Evolutionary conservation across 2,113 vertebrate genomes (phyloP).

Genomic region (Azemiops feae): DNA sequence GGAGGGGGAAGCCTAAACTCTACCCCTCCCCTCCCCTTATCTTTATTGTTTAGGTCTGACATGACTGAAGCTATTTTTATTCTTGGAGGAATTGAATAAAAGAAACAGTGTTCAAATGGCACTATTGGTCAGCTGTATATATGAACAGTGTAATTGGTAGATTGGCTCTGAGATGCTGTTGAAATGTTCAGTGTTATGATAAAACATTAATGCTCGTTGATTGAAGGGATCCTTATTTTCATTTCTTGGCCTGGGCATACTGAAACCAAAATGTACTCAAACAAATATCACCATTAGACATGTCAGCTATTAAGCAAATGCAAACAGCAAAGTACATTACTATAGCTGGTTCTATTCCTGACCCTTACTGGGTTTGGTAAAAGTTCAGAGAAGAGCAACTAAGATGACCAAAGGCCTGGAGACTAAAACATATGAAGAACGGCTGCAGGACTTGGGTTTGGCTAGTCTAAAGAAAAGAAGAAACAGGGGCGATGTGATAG

Average conservation of each 20-base stretch:
- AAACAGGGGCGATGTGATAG: too few species aligned
- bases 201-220: background rate
- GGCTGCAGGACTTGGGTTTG: too few species aligned
- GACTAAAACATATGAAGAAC: too few species aligned
- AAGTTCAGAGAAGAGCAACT: too few species aligned
- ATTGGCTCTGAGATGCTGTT: background rate
- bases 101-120: background rate
- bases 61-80: background rate
- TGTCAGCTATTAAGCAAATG: background rate
- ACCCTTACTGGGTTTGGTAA: too few species aligned
- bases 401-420: too few species aligned
- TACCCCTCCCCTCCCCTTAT: background rate
- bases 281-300: background rate
- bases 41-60: background rate
- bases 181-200: background rate
- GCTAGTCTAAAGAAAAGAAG: too few species aligned
- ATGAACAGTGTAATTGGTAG: background rate
- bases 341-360: background rate
- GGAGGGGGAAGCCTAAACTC: background rate
- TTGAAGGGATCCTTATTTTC: background rate
- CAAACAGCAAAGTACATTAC: background rate
- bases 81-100: background rate
- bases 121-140: background rate
- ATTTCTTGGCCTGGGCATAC: background rate
- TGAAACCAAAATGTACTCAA: background rate